These are phyloP conservation scores for Drosophila kikkawai DNA, from an alignment of 1,140 invertebrate species.

Conservation along the genomic window DNA sequence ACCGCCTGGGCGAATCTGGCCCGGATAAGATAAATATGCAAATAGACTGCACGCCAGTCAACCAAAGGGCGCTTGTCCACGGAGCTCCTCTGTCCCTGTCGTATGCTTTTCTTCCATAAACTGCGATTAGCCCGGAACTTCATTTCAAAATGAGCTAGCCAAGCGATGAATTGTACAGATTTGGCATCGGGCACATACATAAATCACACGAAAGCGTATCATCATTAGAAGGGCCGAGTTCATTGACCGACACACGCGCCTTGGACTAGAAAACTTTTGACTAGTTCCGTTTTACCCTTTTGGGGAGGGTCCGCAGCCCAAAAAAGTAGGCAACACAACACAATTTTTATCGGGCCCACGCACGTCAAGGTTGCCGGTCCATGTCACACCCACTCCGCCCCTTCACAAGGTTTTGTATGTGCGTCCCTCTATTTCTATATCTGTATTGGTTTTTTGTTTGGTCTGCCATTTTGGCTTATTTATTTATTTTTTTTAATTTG, in stretches of 20 bases:
- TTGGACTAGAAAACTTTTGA: constrained; percentile 46
- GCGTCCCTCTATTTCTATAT: constrained; percentile 43
- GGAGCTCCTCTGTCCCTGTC: not conserved
- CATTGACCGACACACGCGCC: constrained; percentile 58
- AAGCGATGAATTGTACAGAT: constrained; percentile 27
- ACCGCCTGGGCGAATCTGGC: constrained; percentile 53
- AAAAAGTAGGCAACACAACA: constrained; percentile 55
- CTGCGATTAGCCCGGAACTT: constrained; percentile 56
- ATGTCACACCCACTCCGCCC: constrained; percentile 21
- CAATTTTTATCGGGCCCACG: constrained; percentile 69
- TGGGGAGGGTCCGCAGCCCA: constrained; percentile 32
- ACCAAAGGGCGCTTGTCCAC: constrained; percentile 6
- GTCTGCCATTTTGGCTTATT: constrained; percentile 39
- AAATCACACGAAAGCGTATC: constrained; percentile 50
- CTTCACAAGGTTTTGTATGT: constrained; percentile 22
- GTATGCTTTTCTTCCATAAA: constrained; percentile 57
- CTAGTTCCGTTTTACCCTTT: constrained; percentile 53
- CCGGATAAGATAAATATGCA: constrained; percentile 77
- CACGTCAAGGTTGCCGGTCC: constrained; percentile 58
- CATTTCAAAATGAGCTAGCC: constrained; percentile 33
- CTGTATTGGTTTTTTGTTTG: constrained; percentile 49
- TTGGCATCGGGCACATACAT: constrained; percentile 40
- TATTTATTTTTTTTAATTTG: constrained; percentile 72
- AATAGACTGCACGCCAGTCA: constrained; percentile 66
- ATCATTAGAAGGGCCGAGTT: constrained; percentile 42